These are phyloP conservation scores for Symphodus melops DNA, from an alignment of 2,113 vertebrate genomes.

Conservation along the genomic window DNA sequence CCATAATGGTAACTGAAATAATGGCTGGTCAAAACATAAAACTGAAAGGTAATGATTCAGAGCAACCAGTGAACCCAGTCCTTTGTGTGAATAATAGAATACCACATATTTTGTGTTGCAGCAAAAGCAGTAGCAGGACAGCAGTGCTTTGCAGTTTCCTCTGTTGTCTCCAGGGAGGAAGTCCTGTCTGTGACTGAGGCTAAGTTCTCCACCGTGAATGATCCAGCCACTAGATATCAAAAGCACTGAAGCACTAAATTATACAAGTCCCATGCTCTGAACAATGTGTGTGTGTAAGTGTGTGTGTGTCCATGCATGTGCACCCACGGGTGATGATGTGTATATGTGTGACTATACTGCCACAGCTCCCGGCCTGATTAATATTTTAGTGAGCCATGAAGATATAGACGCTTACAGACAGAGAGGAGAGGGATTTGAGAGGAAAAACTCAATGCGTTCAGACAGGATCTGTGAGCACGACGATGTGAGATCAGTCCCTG, in stretches of 20 bases:
- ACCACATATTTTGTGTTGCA: constrained; percentile 17
- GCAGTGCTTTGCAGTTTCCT: constrained; percentile 35
- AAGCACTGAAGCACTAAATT: constrained; percentile 52
- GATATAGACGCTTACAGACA: constrained; percentile 47
- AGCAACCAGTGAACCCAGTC: background rate
- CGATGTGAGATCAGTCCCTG: constrained; percentile 9
- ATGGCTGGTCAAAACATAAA: constrained; percentile 39
- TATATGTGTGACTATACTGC: constrained; percentile 35
- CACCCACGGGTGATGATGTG: constrained; percentile 11
- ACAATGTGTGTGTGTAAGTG: constrained; percentile 18
- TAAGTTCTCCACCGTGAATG: constrained; percentile 20
- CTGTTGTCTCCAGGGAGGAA: constrained; percentile 28
- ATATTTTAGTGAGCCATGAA: constrained; percentile 68
- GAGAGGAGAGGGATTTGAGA: constrained; percentile 3
- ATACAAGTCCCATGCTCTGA: constrained; percentile 30
- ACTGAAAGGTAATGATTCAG: constrained; percentile 23
- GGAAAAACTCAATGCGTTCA: constrained; percentile 18
- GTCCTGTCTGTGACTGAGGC: constrained; percentile 45
- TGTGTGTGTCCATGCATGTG: background rate
- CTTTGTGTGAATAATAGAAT: constrained; percentile 35
- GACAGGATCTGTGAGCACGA: constrained; percentile 17
- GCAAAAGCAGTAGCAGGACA: background rate
- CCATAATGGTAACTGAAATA: constrained; percentile 23
- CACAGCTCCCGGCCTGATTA: constrained; percentile 50
- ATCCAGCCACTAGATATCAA: constrained; percentile 43